Conservation (phyloP, 2,113 vertebrate genomes). For the Verasper variegatus region DNA sequence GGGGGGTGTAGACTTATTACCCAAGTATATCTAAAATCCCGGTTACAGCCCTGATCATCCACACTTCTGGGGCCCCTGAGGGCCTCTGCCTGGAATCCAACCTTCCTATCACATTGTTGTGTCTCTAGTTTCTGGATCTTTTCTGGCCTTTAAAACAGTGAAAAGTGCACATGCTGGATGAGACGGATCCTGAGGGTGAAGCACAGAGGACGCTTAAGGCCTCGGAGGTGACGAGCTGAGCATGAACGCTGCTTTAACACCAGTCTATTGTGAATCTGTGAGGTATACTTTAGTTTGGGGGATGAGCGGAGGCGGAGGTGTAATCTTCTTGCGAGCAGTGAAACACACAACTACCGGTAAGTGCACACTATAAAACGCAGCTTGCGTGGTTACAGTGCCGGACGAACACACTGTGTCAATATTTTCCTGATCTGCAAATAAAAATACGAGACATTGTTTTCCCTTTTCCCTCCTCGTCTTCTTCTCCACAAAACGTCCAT, state of each 20-base stretch:
- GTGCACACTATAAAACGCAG: slow-evolving; percentile 64
- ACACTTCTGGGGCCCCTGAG: neutral
- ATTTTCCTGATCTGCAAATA: slow-evolving; percentile 27
- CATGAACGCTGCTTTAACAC: slow-evolving; percentile 23
- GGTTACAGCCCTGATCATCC: neutral
- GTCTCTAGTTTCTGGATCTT: neutral
- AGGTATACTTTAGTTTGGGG: slow-evolving; percentile 51
- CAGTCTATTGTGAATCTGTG: slow-evolving; percentile 10
- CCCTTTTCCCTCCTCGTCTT: neutral
- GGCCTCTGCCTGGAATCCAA: too few species aligned
- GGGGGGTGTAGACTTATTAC: too few species aligned
- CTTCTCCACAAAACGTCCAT: slow-evolving; percentile 25
- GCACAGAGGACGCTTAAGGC: slow-evolving; percentile 59
- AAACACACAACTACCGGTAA: slow-evolving; percentile 49
- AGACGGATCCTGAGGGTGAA: slow-evolving; percentile 11
- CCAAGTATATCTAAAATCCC: neutral
- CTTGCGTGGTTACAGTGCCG: slow-evolving; percentile 60
- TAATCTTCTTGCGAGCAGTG: slow-evolving; percentile 39
- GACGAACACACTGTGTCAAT: slow-evolving; percentile 52
- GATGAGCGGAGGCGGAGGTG: neutral
- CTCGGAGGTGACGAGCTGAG: slow-evolving; percentile 63
- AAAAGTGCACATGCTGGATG: slow-evolving; percentile 22
- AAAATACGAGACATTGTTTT: slow-evolving; percentile 39
- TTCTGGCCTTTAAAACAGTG: neutral
- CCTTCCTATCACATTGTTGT: too few species aligned